phyloP scores from a whole-genome alignment of 2,797 vertebrate species.

The Sebastes taczanowskii region DNA sequence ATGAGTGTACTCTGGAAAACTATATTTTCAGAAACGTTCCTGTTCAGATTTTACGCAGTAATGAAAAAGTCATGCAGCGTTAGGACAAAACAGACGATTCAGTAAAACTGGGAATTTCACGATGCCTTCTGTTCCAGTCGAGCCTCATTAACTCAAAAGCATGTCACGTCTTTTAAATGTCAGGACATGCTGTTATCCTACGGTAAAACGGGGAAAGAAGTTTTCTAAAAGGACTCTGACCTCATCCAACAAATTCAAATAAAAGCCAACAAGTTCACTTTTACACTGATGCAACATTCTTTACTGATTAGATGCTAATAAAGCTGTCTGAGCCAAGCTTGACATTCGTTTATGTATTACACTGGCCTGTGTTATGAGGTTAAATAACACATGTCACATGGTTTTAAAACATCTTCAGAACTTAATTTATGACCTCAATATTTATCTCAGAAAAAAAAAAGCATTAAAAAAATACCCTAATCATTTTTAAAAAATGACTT shows the following conservation, averaged over 20 bases:
- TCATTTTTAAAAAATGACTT: slow-evolving; percentile 23
- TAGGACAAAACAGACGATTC: background rate
- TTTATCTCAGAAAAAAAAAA: slow-evolving; percentile 16
- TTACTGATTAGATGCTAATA: slow-evolving; percentile 27
- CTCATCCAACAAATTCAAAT: slow-evolving; percentile 30
- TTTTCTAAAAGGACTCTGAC: slow-evolving; percentile 10
- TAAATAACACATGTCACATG: slow-evolving; percentile 16
- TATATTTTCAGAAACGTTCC: background rate
- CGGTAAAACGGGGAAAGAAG: background rate
- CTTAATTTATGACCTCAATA: slow-evolving; percentile 9
- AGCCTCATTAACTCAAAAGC: slow-evolving; percentile 54
- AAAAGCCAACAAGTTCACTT: slow-evolving; percentile 16
- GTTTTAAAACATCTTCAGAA: slow-evolving; percentile 5
- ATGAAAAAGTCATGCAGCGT: slow-evolving; percentile 13
- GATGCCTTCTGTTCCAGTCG: background rate
- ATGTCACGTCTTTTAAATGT: slow-evolving; percentile 46
- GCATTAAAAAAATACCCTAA: background rate
- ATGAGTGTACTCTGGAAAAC: background rate
- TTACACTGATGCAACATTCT: slow-evolving; percentile 1
- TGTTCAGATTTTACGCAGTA: slow-evolving; percentile 2
- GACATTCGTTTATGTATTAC: background rate
- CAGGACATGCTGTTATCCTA: slow-evolving; percentile 18
- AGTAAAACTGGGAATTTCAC: slow-evolving; percentile 35
- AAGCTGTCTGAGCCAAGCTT: slow-evolving; percentile 18
- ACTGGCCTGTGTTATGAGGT: slow-evolving; percentile 18